Evolutionary conservation across 2,888 invertebrate genomes (phyloP).

Genomic region (Caenorhabditis wallacei): DNA sequence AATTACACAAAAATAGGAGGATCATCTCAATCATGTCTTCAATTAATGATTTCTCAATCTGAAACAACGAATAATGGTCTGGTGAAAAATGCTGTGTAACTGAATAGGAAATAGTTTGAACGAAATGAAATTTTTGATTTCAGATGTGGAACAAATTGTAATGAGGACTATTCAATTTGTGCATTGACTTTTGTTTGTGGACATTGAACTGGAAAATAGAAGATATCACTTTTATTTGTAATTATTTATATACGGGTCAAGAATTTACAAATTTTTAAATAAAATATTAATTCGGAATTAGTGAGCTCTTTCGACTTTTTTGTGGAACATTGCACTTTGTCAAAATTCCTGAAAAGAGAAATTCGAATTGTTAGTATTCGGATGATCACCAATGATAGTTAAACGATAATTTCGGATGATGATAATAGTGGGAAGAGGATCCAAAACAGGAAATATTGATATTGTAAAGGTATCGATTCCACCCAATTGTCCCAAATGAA

Average conservation of each 20-base stretch:
- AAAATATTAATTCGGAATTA: background rate
- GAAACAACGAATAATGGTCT: slow-evolving; percentile 1
- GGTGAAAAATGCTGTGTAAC: slow-evolving; percentile 1
- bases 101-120: background rate
- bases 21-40: slow-evolving; percentile 3
- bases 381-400: slow-evolving; percentile 9
- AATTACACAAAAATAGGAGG: background rate
- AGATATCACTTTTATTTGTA: background rate
- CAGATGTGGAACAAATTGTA: slow-evolving; percentile 5
- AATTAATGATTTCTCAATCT: slow-evolving; percentile 4
- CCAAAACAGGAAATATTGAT: slow-evolving; percentile 25
- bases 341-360: slow-evolving; percentile 3
- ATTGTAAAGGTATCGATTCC: slow-evolving; percentile 32
- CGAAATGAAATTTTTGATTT: background rate
- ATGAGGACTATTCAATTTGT: slow-evolving; percentile 7
- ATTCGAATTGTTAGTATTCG: background rate
- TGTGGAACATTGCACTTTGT: background rate
- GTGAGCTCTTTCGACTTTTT: background rate
- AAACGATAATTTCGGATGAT: slow-evolving; percentile 23
- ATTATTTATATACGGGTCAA: background rate
- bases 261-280: background rate
- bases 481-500: slow-evolving; percentile 10
- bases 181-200: slow-evolving; percentile 5
- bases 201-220: background rate
- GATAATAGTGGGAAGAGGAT: slow-evolving; percentile 34